Evolutionary conservation across 2,797 vertebrate genomes (phyloP), one percentile per base, ranked within the genome.

Genomic region (Eleutherodactylus coqui): DNA sequence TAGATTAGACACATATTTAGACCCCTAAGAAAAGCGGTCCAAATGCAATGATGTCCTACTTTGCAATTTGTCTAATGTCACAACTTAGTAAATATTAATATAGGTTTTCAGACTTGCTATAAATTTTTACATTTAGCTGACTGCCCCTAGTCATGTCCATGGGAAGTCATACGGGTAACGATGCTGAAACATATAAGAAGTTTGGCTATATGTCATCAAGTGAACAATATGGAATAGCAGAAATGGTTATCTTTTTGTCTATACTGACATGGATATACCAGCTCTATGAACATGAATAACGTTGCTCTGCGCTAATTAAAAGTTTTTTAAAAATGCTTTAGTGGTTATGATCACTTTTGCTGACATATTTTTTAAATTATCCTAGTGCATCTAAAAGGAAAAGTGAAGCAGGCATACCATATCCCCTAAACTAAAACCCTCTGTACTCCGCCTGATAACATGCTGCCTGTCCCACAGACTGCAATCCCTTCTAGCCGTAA

Each of bases 131-230:
- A 86, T 89, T 91, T 91, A 85, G 84, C 77, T 75, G 43, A 43
- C 21, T 86, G 82, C 91, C 85, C 89, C 83, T 79, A n/a, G 47
- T 88, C 88, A 86, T 91, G 88, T 88, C 88, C 89, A 90, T 89
- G 83, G 89, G 88, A 88, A 91, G 87, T 88, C 81, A 83, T 85
- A 77, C 86, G 49, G 64, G 88, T 88, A 91, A 88, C 86, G 91
- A 91, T 89, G 89, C 89, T 89, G 90, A 90, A 89, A 85, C 64
- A 90, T 77, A 84, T 90, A 87, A 89, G 90, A 86, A 88, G 88
- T 91, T 92, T 89, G 88, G 89, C 88, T 90, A 89, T 89, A 88
- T 86, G 88, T 80, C 88, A 92, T 92, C 89, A 90, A 93, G 92
- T 91, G 90, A 91, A 90, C 88, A 90, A 91, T 93, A 90, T 79